phyloP scores from a whole-genome alignment of 1,140 invertebrate genomes.

The Dolichoris vasculosae region DNA sequence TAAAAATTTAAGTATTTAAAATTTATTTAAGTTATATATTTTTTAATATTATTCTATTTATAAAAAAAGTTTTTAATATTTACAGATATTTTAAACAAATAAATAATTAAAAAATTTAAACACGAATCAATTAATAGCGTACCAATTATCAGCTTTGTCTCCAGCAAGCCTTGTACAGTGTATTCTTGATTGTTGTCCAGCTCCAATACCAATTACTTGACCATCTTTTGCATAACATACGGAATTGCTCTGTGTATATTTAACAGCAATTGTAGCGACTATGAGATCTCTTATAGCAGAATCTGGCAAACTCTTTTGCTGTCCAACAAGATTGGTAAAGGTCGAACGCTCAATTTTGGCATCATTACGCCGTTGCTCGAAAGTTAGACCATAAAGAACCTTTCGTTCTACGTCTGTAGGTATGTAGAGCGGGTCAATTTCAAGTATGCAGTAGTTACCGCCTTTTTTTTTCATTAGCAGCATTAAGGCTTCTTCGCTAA shows the following conservation, averaged over 20 bases:
- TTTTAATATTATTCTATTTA: no score
- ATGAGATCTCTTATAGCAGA: conserved; percentile 91
- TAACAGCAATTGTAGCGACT: conserved; percentile 96
- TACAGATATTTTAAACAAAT: no score
- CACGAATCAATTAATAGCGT: neutral
- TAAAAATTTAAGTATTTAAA: no score
- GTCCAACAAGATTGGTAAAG: conserved; percentile 90
- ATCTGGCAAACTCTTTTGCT: conserved; percentile 81
- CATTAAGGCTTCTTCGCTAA: conserved; percentile 86
- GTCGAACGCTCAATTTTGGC: conserved; percentile 86
- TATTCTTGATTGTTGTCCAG: conserved; percentile 97
- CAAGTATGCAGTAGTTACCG: conserved; percentile 93
- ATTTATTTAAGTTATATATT: no score
- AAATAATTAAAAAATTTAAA: conserved; percentile 4
- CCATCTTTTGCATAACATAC: conserved; percentile 94
- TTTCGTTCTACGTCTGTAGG: conserved; percentile 89
- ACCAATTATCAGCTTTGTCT: conserved; percentile 98
- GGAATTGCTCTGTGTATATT: conserved; percentile 98
- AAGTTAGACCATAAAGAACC: conserved; percentile 91
- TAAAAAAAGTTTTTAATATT: no score
- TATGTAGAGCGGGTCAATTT: conserved; percentile 93
- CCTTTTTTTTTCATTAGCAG: conserved; percentile 97
- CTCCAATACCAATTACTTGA: conserved; percentile 97
- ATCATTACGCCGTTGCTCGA: conserved; percentile 96
- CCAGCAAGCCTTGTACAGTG: conserved; percentile 98